Evolutionary conservation across 2,113 vertebrate species (phyloP).

Genomic region (Corynorhinus townsendii): DNA sequence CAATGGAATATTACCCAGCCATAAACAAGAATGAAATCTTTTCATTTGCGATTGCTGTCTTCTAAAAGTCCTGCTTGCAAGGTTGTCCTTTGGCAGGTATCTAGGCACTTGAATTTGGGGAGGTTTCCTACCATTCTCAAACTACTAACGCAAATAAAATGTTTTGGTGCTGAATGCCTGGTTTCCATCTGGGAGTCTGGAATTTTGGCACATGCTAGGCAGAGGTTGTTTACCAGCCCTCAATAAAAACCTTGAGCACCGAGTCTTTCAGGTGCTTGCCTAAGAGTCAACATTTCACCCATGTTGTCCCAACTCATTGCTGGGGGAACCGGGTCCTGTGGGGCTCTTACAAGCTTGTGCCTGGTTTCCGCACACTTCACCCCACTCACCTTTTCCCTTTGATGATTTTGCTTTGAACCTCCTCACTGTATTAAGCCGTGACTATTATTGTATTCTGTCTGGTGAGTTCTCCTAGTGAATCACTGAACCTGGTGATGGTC

Average conservation of each 20-base stretch:
- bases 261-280: neutral
- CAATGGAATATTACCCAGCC: neutral
- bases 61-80: neutral
- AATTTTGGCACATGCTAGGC: neutral
- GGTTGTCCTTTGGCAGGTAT: neutral
- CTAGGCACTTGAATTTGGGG: neutral
- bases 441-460: neutral
- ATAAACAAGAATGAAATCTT: neutral
- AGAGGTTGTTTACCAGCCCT: neutral
- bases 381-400: neutral
- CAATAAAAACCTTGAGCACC: neutral
- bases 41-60: neutral
- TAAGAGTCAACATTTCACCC: neutral
- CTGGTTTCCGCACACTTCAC: neutral
- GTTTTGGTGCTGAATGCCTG: neutral
- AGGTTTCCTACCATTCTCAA: neutral
- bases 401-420: neutral
- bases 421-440: neutral
- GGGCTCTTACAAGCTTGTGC: neutral
- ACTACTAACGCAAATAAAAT: neutral
- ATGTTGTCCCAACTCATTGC: neutral
- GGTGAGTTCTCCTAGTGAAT: neutral
- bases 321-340: neutral
- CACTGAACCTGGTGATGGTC: neutral
- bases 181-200: neutral